These are phyloP conservation scores for Probaryconus sp. DNA, from an alignment of 1,140 invertebrate genomes.

Conservation along the genomic window DNA sequence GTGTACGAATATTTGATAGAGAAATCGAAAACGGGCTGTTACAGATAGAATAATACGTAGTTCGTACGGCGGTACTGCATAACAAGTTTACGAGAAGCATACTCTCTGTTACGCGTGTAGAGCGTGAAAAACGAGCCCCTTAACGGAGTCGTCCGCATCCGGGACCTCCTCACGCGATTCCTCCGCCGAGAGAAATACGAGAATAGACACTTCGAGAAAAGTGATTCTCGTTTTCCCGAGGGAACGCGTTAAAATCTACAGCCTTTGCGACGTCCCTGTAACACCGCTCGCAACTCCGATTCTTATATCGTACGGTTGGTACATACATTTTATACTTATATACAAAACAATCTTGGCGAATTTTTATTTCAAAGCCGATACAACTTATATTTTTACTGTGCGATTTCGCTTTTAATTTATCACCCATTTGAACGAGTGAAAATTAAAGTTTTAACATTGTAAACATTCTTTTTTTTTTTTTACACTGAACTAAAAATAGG, in stretches of 20 bases:
- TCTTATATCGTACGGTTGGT: slow-evolving; percentile 49
- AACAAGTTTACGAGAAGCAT: slow-evolving; percentile 53
- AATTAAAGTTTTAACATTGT: too few species aligned
- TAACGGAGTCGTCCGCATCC: slow-evolving; percentile 57
- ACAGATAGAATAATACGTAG: slow-evolving; percentile 45
- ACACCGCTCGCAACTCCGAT: slow-evolving; percentile 44
- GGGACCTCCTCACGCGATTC: slow-evolving; percentile 55
- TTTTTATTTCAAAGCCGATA: slow-evolving; percentile 49
- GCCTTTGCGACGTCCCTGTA: slow-evolving; percentile 40
- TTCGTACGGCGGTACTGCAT: slow-evolving; percentile 45
- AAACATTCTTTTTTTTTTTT: too few species aligned
- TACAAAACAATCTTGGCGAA: slow-evolving; percentile 35
- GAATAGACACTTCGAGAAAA: slow-evolving; percentile 60
- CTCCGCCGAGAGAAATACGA: slow-evolving; percentile 55
- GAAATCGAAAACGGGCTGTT: slow-evolving; percentile 35
- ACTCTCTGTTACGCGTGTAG: slow-evolving; percentile 53
- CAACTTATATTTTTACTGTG: slow-evolving; percentile 38
- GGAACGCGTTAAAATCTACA: slow-evolving; percentile 60
- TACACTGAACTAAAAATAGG: too few species aligned
- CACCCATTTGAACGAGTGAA: too few species aligned
- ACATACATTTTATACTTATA: slow-evolving; percentile 39
- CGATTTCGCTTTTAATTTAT: too few species aligned
- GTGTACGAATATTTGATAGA: slow-evolving; percentile 23
- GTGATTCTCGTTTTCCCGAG: slow-evolving; percentile 60
- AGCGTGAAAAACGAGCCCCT: slow-evolving; percentile 55